A percentile compares a stretch with the other conserved stretches of the same genome.
Conservation (phyloP, 2,888 invertebrate genomes). For the Ellobium chinense region DNA sequence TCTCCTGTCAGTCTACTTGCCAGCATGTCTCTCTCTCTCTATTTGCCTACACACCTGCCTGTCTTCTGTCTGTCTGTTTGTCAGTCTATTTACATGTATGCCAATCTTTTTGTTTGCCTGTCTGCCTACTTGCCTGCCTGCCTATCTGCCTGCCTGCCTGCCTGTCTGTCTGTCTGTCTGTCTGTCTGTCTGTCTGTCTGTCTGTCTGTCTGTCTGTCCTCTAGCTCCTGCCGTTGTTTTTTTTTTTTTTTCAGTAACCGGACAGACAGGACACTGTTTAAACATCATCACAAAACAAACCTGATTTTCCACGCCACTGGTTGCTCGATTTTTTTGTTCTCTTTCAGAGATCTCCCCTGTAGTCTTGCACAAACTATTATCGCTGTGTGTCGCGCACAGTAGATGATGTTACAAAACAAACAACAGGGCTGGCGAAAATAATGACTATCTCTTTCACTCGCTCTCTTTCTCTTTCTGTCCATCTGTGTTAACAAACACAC, state of each 20-base stretch:
- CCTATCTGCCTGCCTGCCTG: background rate
- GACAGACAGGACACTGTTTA: background rate
- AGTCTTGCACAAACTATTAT: too few species aligned
- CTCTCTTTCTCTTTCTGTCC: too few species aligned
- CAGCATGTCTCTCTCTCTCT: background rate
- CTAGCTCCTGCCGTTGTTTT: too few species aligned
- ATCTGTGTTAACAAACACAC: too few species aligned
- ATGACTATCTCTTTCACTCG: too few species aligned
- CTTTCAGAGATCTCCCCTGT: too few species aligned
- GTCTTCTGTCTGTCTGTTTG: background rate
- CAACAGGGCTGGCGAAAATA: too few species aligned
- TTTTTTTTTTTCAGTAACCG: too few species aligned
- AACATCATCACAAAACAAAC: constrained; percentile 14
- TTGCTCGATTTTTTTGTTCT: too few species aligned
- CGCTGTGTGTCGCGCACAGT: too few species aligned
- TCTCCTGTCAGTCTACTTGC: background rate
- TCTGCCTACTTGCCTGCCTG: background rate
- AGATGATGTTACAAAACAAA: too few species aligned
- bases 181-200: background rate
- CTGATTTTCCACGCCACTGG: too few species aligned
- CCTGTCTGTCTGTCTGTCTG: background rate
- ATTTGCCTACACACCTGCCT: background rate
- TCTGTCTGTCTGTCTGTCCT: background rate
- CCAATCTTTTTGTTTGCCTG: background rate
- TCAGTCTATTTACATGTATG: background rate